These are phyloP conservation scores for Oreochromis grahami DNA, from an alignment of 2,797 vertebrate genomes.

Conservation along the genomic window DNA sequence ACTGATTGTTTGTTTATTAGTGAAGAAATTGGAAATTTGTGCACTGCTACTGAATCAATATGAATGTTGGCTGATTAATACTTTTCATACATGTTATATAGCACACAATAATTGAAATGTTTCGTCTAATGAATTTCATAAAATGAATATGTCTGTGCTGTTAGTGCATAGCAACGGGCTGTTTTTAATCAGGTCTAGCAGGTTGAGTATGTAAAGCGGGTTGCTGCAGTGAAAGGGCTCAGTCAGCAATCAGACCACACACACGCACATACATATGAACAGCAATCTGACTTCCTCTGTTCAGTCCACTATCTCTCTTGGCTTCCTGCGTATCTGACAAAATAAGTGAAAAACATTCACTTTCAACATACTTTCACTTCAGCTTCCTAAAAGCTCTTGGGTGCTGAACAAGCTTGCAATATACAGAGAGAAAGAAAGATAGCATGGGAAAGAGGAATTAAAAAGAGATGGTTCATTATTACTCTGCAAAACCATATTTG, in stretches of 20 bases:
- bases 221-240: conserved; percentile 36
- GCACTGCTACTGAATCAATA: neutral
- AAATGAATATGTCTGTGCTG: neutral
- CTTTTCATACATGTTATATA: neutral
- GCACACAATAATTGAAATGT: neutral
- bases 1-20: neutral
- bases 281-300: conserved; percentile 64
- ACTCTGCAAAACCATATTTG: neutral
- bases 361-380: conserved; percentile 82
- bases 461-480: neutral
- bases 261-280: conserved; percentile 26
- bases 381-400: conserved; percentile 42
- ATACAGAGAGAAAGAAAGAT: neutral
- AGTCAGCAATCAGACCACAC: conserved; percentile 64
- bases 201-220: conserved; percentile 38
- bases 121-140: neutral
- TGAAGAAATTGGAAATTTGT: neutral
- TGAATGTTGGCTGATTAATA: neutral
- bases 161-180: neutral
- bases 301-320: conserved; percentile 52
- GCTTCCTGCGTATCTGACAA: conserved; percentile 66
- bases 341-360: conserved; percentile 70
- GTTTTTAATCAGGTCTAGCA: conserved; percentile 39
- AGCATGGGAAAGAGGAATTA: conserved; percentile 13
- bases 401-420: neutral